Conservation (phyloP, 2,113 vertebrate genomes). For the Cyanoderma ruficeps region DNA sequence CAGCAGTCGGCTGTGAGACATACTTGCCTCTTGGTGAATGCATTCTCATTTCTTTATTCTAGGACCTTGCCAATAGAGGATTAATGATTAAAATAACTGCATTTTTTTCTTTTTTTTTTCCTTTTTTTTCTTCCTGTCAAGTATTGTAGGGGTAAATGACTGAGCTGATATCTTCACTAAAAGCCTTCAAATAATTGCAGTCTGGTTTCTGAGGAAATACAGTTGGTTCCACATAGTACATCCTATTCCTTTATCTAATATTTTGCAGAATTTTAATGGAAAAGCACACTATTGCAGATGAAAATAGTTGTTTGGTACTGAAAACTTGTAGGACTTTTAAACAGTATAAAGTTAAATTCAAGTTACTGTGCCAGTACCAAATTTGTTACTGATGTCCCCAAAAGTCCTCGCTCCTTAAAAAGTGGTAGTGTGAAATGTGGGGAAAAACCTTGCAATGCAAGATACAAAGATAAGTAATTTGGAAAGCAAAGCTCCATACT, state of each 20-base stretch:
- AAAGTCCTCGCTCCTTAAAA: neutral
- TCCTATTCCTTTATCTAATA: neutral
- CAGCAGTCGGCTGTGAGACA: neutral
- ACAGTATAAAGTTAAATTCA: neutral
- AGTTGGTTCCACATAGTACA: neutral
- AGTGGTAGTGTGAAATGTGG: neutral
- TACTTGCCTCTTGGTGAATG: neutral
- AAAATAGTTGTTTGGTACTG: neutral
- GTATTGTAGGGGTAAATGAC: neutral
- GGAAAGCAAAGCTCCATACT: neutral
- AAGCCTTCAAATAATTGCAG: neutral
- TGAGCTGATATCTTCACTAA: neutral
- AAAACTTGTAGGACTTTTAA: neutral
- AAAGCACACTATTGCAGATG: neutral
- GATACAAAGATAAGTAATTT: neutral
- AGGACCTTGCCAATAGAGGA: neutral
- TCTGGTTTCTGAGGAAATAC: neutral
- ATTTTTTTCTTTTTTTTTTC: too few relatives aligned
- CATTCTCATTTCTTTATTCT: neutral
- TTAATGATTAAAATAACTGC: neutral
- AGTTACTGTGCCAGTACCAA: neutral
- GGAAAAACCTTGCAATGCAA: neutral
- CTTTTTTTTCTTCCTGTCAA: neutral
- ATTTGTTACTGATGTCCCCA: neutral
- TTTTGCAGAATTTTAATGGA: neutral